Base-by-base conservation (phyloP, 2,113 vertebrate species). In the Patagioenas fasciata region DNA sequence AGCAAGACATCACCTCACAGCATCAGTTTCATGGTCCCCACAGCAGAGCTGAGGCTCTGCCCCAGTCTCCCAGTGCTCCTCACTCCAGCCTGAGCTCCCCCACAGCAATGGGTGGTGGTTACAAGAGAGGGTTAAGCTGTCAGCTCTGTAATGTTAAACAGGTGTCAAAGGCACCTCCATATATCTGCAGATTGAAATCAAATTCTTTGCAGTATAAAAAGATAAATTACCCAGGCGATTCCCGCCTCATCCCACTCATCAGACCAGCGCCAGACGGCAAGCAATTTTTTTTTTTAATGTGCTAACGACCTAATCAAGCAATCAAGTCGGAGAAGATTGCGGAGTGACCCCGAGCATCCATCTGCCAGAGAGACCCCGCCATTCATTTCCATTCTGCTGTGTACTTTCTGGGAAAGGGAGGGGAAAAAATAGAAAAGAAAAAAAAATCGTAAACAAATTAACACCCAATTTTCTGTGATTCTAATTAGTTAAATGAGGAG, bases 221-320 rank as follows among this genome's bases (percentile, higher is more conserved):
- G 98, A 97, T 98, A 98, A 98, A 98, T 98, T 98, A 98, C 98
- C 97, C 98, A 98, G 98, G 98, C 98, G 97, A 98, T 98, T 97
- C 98, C 98, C 97, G 97, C 98, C 98, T 97, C 98, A 97, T 99
- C 98, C 99, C 98, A 98, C 99, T 99, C 99, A 99, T 99, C 99
- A 98, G 98, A 97, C 97, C 98, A 98, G 98, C 98, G 97, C 98
- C 98, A 99, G 98, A 98, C 98, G 99, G 99, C 98, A 98, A 99
- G 99, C 98, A 98, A 99, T 99, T 99, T 99, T 99, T 98, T 99
- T 98, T 97, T 98, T 98, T 98, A 98, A 98, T 98, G 98, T 98
- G 97, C 99, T 99, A 99, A 99, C 99, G 99, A 99, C 99, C 99
- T 99, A 99, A 99, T 99, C 99, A 99, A 98, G 99, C 99, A 98